phyloP scores from a whole-genome alignment of 2,888 invertebrate species.

The Ochropacha duplaris region DNA sequence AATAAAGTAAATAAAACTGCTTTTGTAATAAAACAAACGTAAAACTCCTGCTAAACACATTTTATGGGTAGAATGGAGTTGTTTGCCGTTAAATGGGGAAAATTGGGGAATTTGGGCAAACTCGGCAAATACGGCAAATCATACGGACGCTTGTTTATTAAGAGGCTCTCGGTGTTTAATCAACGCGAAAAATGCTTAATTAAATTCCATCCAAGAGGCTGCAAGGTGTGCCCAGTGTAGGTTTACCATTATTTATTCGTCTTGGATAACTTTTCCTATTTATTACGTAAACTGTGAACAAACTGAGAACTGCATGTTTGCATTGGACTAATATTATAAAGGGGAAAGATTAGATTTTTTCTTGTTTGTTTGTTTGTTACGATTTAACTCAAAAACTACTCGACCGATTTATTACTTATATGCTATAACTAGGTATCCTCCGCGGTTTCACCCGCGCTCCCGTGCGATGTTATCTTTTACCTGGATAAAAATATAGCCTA shows the following conservation, averaged over 20 bases:
- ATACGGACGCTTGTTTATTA: conserved; percentile 49
- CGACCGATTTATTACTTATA: too few relatives aligned
- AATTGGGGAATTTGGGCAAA: conserved; percentile 20
- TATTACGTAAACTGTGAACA: neutral
- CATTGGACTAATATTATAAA: too few relatives aligned
- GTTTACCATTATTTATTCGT: conserved; percentile 18
- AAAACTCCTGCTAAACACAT: conserved; percentile 11
- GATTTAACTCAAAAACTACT: too few relatives aligned
- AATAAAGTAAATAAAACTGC: conserved; percentile 15
- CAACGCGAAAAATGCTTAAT: conserved; percentile 66
- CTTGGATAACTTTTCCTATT: neutral
- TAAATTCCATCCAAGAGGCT: conserved; percentile 51
- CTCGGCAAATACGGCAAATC: conserved; percentile 33
- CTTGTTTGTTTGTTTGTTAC: too few relatives aligned
- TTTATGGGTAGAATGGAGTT: conserved; percentile 12
- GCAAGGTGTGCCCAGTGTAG: conserved; percentile 37
- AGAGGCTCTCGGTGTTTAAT: conserved; percentile 51
- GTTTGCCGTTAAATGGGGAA: conserved; percentile 8
- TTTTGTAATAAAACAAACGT: conserved; percentile 9
- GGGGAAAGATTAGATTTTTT: too few relatives aligned
- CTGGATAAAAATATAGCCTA: too few relatives aligned
- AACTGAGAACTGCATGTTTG: too few relatives aligned
- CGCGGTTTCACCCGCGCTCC: too few relatives aligned
- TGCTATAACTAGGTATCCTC: too few relatives aligned
- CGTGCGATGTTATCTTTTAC: too few relatives aligned